Conservation (phyloP, 1,140 invertebrate species). For the Drosophila hydei region DNA sequence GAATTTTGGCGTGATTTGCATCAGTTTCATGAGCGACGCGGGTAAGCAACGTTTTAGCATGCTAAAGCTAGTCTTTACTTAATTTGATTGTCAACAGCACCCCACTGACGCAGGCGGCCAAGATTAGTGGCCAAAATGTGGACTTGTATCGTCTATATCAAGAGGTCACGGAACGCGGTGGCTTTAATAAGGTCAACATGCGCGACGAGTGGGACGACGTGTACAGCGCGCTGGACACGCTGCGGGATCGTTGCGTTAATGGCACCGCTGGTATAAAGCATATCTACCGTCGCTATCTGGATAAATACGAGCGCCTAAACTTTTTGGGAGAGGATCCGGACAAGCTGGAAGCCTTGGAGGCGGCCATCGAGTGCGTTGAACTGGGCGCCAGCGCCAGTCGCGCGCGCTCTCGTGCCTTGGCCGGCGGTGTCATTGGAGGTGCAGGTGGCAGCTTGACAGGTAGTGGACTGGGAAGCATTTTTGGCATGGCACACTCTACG, state of each 20-base stretch:
- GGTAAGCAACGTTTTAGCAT: conserved; percentile 86
- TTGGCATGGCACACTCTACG: conserved; percentile 86
- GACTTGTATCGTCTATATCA: conserved; percentile 96
- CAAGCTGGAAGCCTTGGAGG: conserved; percentile 90
- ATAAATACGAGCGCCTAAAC: conserved; percentile 84
- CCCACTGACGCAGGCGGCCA: conserved; percentile 89
- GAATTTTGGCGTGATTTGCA: conserved; percentile 91
- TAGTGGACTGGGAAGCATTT: conserved; percentile 84
- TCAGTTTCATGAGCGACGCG: conserved; percentile 93
- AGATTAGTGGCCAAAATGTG: conserved; percentile 94
- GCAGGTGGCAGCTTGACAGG: conserved; percentile 25
- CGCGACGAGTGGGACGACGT: conserved; percentile 93
- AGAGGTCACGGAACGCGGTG: conserved; percentile 94
- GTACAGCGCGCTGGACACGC: conserved; percentile 88
- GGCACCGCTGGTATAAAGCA: conserved; percentile 93
- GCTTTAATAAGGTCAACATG: conserved; percentile 94
- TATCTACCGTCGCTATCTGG: conserved; percentile 93
- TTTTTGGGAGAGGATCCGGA: conserved; percentile 91
- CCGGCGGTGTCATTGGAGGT: conserved; percentile 20
- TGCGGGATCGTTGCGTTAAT: conserved; percentile 93
- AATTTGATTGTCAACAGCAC: conserved; percentile 86
- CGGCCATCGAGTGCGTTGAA: conserved; percentile 85
- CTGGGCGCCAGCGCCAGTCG: conserved; percentile 56
- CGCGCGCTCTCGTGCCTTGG: conserved; percentile 83
- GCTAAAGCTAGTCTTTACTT: conserved; percentile 4